phyloP scores from a whole-genome alignment of 2,797 vertebrate genomes.

The Tenualosa ilisha region DNA sequence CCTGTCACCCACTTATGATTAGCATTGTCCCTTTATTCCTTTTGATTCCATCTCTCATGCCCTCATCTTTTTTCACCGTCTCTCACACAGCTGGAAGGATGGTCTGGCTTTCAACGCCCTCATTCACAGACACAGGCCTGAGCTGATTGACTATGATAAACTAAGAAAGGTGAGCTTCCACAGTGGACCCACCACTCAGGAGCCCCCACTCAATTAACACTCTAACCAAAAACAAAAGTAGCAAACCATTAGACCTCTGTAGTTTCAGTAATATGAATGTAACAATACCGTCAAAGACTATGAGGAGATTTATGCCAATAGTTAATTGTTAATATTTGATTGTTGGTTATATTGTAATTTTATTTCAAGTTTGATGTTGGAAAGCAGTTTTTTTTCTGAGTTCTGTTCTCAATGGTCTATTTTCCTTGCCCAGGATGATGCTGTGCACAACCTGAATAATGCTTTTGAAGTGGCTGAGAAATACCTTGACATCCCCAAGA shows the following conservation, averaged over 20 bases:
- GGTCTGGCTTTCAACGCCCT: conserved; percentile 93
- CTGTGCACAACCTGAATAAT: conserved; percentile 92
- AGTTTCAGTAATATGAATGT: not conserved
- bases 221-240: not conserved
- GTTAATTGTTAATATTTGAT: no score
- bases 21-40: not conserved
- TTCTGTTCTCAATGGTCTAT: not conserved
- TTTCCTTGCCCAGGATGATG: conserved; percentile 79
- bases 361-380: not conserved
- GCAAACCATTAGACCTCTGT: not conserved
- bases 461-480: conserved; percentile 96
- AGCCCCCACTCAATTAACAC: not conserved
- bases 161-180: conserved; percentile 82
- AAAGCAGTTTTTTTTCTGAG: not conserved
- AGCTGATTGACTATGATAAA: conserved; percentile 93
- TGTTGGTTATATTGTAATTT: not conserved
- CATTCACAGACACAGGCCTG: conserved; percentile 92
- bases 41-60: not conserved
- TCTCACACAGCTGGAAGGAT: conserved; percentile 87
- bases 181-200: not conserved
- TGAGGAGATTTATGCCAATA: not conserved
- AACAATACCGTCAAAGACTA: not conserved
- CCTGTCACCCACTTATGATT: not conserved
- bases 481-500: conserved; percentile 95
- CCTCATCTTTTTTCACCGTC: conserved; percentile 26